Evolutionary conservation across 2,888 invertebrate genomes (phyloP), one percentile per base, ranked within the genome.

Genomic region (Dioctria linearis): DNA sequence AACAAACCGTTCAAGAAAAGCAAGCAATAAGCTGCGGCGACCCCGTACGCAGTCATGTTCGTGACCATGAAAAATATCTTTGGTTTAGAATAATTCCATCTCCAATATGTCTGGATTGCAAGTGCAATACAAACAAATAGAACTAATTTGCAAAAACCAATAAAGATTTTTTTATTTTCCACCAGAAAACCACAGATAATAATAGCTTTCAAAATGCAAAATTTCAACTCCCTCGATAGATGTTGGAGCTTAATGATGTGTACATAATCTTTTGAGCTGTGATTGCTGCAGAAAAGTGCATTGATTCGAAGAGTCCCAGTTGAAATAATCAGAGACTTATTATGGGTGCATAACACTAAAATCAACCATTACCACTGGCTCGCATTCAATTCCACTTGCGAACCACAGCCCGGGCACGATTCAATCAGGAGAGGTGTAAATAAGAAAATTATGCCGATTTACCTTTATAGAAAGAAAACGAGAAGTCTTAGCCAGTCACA

Each of bases 361-460:
- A 71, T 9, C 42, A 37, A 57, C 75, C 11, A 75, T 75, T 61
- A 61, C 59, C 59, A 8, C 43, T 40, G 11, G 42, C 3, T 51
- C 54, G 39, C 71, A 71, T 71, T 54, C 51, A 57, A 40, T 75
- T 75, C 75, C 13, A 25, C 37, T 43, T 13, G 57, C 61, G 59
- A 57, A n/a, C 13, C 11, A 59, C 37, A 13, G 61, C 13, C 61
- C 43, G 43, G 25, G 75, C 75, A 75, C 75, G 75, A 75, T 75
- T 75, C 75, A 75, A 75, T 75, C 75, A 75, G 75, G 59, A 75
- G 46, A 75, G 75, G 75, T 75, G 75, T 59, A 75, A 75, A 75
- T 75, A 42, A 75, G 61, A 75, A 75, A 75, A 75, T 75, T 75
- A 75, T 75, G 61, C 61, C 46, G 75, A 75, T 75, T 75, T 61